Percentiles rank a stretch among this genome's conserved stretches.
These are phyloP conservation scores for Trichonephila inaurata DNA, from an alignment of 1,140 invertebrate genomes.

Conservation along the genomic window DNA sequence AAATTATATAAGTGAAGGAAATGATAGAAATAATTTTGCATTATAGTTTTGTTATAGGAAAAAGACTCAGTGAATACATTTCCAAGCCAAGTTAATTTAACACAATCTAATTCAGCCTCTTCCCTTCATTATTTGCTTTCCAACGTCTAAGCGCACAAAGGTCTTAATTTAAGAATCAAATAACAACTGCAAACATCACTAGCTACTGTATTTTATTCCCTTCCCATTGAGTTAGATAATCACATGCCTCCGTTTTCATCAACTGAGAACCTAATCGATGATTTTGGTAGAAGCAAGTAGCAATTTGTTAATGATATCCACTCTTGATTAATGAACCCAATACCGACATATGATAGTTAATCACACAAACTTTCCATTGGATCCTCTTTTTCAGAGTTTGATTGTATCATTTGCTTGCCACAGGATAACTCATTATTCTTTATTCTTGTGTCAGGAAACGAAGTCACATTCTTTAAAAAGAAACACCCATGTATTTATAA, in stretches of 20 bases:
- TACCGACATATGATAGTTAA: background rate
- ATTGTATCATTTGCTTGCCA: background rate
- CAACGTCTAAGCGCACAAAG: background rate
- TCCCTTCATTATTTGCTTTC: too few relatives aligned
- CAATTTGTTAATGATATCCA: conserved; percentile 47
- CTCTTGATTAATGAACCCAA: background rate
- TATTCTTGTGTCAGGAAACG: background rate
- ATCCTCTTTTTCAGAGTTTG: background rate
- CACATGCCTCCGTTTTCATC: background rate
- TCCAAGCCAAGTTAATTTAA: too few relatives aligned
- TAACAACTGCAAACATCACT: background rate
- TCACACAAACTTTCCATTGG: conserved; percentile 3
- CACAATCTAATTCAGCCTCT: too few relatives aligned
- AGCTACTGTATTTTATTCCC: background rate
- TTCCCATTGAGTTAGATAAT: background rate
- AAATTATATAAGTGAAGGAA: too few relatives aligned
- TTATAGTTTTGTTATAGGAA: too few relatives aligned
- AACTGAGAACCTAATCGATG: background rate
- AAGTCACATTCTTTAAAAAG: background rate
- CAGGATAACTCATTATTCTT: background rate
- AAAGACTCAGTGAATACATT: too few relatives aligned
- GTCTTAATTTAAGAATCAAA: background rate
- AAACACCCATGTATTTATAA: background rate
- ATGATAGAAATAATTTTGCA: too few relatives aligned
- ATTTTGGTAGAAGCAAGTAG: background rate